Conservation (phyloP, 2,113 vertebrate species). For the Tachysurus fulvidraco region DNA sequence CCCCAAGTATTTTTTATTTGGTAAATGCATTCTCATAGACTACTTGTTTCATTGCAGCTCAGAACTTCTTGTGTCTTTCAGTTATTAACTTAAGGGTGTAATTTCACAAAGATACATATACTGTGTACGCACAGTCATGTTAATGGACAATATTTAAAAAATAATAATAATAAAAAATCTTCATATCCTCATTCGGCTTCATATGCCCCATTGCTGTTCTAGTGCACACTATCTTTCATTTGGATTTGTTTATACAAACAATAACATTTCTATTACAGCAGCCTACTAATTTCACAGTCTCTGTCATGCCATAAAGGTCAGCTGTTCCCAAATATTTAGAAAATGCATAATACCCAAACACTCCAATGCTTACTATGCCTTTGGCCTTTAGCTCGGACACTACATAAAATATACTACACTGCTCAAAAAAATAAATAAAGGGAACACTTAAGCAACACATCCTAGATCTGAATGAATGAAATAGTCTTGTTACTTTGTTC, state of each 20-base stretch:
- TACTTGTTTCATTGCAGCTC: neutral
- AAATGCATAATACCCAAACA: neutral
- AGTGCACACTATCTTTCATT: neutral
- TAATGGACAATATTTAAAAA: neutral
- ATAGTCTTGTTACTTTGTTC: too few species aligned
- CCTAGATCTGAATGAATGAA: too few species aligned
- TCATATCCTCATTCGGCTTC: neutral
- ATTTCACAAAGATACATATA: neutral
- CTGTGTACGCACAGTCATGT: neutral
- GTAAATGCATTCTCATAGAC: neutral
- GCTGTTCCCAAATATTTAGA: neutral
- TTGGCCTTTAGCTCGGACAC: neutral
- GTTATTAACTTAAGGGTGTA: neutral
- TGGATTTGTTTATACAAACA: neutral
- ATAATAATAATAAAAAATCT: neutral
- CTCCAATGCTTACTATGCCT: neutral
- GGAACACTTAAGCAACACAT: too few species aligned
- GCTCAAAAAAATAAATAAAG: too few species aligned
- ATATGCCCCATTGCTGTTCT: neutral
- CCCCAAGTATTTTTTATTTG: neutral
- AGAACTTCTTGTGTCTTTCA: neutral
- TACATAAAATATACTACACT: neutral
- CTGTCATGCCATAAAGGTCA: neutral
- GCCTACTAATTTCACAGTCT: neutral
- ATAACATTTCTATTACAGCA: neutral